Evolutionary conservation across 2,113 vertebrate species (phyloP).

Genomic region (Callaeas wilsoni): DNA sequence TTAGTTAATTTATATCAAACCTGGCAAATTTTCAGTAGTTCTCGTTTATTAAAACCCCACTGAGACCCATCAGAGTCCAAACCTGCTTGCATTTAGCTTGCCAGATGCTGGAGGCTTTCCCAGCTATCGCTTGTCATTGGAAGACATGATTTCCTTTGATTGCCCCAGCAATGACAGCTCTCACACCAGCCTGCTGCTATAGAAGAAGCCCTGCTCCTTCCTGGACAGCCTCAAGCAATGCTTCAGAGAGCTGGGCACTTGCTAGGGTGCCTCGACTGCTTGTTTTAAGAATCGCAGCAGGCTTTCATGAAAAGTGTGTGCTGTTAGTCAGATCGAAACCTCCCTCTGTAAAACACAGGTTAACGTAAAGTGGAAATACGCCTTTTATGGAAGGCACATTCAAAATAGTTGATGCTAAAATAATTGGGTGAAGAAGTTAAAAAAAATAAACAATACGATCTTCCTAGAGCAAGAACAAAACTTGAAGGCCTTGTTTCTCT

Average conservation of each 20-base stretch:
- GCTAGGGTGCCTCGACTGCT: background rate
- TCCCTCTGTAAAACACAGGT: background rate
- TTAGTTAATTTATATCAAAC: background rate
- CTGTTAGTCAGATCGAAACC: background rate
- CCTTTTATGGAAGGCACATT: background rate
- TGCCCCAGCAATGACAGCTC: background rate
- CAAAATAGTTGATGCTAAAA: background rate
- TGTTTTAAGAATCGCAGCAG: background rate
- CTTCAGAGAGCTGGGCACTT: background rate
- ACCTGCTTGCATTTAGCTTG: background rate
- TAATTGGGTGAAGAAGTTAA: background rate
- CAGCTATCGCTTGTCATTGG: fast-evolving
- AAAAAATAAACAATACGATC: background rate
- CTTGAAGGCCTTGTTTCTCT: background rate
- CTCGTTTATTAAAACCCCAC: background rate
- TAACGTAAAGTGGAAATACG: background rate
- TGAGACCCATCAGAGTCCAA: background rate
- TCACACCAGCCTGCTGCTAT: background rate
- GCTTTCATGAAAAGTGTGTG: background rate
- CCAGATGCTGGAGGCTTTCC: background rate
- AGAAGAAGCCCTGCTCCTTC: background rate
- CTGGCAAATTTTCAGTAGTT: background rate
- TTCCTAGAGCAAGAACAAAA: background rate
- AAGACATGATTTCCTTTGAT: background rate
- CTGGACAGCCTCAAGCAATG: background rate